Conservation (phyloP, 2,888 invertebrate species). For the Augiades crinisus region DNA sequence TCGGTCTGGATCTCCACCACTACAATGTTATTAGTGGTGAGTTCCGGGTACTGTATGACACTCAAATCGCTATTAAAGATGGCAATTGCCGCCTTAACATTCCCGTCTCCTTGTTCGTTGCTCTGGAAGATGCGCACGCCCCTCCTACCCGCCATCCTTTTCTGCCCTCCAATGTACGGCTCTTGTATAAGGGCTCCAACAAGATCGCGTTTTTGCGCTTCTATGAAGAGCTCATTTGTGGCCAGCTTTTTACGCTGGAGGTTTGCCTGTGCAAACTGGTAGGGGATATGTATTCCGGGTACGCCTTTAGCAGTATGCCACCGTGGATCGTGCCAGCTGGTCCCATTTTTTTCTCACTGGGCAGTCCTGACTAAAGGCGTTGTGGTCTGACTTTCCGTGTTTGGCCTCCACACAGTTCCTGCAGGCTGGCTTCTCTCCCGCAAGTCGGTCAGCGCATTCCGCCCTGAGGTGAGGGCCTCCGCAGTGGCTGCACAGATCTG, state of each 20-base stretch:
- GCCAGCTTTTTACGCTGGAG: background rate
- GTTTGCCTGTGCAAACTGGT: background rate
- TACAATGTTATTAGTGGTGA: constrained; percentile 7
- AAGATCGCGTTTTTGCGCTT: background rate
- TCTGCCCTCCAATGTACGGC: constrained; percentile 12
- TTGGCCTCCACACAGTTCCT: background rate
- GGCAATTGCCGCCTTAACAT: background rate
- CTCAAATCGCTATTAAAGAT: background rate
- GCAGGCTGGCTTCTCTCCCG: background rate
- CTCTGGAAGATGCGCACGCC: background rate
- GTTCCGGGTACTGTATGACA: background rate
- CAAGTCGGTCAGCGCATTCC: background rate
- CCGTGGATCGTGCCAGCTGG: constrained; percentile 18
- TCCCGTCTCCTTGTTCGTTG: background rate
- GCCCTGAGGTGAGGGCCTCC: background rate
- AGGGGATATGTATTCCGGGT: too few relatives aligned
- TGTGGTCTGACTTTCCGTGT: constrained; percentile 13
- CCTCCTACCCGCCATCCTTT: background rate
- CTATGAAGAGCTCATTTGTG: background rate
- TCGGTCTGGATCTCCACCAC: background rate
- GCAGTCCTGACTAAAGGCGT: constrained; percentile 26
- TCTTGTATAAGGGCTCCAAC: constrained; percentile 9
- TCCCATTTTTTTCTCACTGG: constrained; percentile 25
- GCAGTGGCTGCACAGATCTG: background rate
- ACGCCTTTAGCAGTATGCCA: constrained; percentile 30